Conservation (phyloP, 2,113 vertebrate genomes). For the Chlorocebus sabaeus region DNA sequence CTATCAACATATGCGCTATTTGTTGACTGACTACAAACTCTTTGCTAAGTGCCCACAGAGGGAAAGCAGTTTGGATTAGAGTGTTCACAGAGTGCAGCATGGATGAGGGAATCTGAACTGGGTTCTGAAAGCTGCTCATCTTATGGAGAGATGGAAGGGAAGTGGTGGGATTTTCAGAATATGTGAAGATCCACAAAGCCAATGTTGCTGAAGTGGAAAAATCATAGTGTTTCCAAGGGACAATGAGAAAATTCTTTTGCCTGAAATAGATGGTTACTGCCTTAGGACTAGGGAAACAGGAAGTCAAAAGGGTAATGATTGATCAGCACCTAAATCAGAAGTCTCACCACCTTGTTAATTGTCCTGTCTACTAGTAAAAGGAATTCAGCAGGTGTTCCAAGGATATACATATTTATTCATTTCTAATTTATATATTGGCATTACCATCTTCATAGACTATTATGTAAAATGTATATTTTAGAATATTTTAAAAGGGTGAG, state of each 20-base stretch:
- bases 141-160: not conserved
- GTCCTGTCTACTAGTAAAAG: not conserved
- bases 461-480: not conserved
- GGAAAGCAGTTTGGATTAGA: not conserved
- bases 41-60: not conserved
- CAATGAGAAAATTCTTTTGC: not conserved
- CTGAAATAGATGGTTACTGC: not conserved
- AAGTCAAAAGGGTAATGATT: not conserved
- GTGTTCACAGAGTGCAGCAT: not conserved
- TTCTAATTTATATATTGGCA: not conserved
- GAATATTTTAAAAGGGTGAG: not conserved
- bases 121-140: not conserved
- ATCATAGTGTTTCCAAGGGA: not conserved
- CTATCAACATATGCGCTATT: no score
- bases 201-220: not conserved
- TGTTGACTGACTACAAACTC: not conserved
- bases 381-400: not conserved
- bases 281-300: not conserved
- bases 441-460: not conserved
- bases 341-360: not conserved
- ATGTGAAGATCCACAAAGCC: not conserved
- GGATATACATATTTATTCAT: not conserved
- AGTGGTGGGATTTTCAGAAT: not conserved
- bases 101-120: not conserved
- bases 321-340: not conserved